These are phyloP conservation scores for Xerus inauris DNA, from an alignment of 2,113 vertebrate genomes.

Conservation along the genomic window DNA sequence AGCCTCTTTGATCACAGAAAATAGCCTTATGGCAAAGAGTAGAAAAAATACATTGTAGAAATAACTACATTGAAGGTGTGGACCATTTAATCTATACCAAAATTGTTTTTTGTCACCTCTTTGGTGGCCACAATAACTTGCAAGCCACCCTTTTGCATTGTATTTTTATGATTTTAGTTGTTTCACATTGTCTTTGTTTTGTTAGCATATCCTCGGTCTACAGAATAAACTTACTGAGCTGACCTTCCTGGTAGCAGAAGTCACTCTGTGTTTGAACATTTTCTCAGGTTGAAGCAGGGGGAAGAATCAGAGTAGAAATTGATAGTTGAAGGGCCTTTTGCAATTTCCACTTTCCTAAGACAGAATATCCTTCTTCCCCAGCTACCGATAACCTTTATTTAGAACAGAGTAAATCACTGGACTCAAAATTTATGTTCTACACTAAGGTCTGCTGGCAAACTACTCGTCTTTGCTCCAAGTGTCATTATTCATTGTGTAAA, in stretches of 20 bases:
- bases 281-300: not conserved
- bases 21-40: not conserved
- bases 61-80: not conserved
- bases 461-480: slow-evolving; percentile 48
- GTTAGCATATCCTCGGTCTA: not conserved
- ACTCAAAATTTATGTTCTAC: slow-evolving; percentile 45
- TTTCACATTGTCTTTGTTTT: not conserved
- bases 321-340: slow-evolving; percentile 39
- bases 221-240: not conserved
- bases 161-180: not conserved
- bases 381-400: slow-evolving; percentile 59
- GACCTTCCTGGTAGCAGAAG: not conserved
- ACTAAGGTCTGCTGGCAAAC: slow-evolving; percentile 38
- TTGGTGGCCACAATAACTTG: not conserved
- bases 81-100: not conserved
- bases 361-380: slow-evolving; percentile 62
- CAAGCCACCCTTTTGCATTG: not conserved
- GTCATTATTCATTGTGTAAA: slow-evolving; percentile 52
- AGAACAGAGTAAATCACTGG: slow-evolving; percentile 63
- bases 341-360: slow-evolving; percentile 49
- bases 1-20: not conserved
- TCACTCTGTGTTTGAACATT: slow-evolving; percentile 15
- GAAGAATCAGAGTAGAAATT: slow-evolving; percentile 32
- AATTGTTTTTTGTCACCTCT: not conserved
- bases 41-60: not conserved